Conservation (phyloP, 2,797 vertebrate species). For the Clangula hyemalis region DNA sequence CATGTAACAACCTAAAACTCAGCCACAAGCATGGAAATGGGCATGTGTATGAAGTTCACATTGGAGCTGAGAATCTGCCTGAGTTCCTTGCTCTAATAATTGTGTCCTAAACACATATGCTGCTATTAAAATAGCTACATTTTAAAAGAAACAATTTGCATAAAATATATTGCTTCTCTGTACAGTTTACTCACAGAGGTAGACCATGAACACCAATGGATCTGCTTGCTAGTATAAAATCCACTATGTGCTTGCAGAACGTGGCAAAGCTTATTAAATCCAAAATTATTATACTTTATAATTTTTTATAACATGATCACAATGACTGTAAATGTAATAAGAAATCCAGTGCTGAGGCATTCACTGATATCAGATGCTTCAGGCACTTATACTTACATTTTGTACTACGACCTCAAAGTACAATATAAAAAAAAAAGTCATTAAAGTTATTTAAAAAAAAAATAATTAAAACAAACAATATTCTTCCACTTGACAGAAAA, state of each 20-base stretch:
- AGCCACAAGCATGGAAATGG: fast-evolving
- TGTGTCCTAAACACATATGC: not conserved
- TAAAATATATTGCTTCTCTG: not conserved
- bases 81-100: not conserved
- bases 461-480: not conserved
- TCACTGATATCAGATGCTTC: not conserved
- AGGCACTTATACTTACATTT: not conserved
- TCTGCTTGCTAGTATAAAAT: not conserved
- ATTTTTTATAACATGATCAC: slow-evolving; percentile 38
- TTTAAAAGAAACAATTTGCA: not conserved
- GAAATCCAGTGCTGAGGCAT: not conserved
- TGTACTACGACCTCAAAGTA: not conserved
- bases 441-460: not conserved
- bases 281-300: slow-evolving; percentile 1
- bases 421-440: not conserved
- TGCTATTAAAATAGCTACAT: not conserved
- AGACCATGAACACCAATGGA: not conserved
- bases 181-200: not conserved
- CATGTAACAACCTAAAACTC: fast-evolving
- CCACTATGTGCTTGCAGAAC: not conserved
- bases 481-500: not conserved
- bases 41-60: not conserved
- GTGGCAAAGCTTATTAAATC: not conserved
- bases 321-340: not conserved
- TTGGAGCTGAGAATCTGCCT: fast-evolving